Evolutionary conservation across 2,797 vertebrate genomes (phyloP), one percentile per base, ranked within the genome.

Genomic region (Hypotaenidia okinawae): DNA sequence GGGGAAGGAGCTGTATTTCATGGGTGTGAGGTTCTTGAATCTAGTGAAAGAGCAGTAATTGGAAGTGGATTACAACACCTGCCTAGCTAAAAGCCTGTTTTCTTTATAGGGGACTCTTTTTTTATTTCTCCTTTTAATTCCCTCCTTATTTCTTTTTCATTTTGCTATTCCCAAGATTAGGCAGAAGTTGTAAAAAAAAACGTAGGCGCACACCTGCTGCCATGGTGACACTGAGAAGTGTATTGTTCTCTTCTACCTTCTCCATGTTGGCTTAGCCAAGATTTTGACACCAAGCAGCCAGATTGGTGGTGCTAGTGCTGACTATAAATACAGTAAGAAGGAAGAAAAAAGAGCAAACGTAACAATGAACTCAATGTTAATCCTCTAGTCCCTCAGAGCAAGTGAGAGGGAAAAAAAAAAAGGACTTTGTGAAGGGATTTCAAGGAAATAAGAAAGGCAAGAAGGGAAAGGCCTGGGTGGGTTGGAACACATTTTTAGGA

Each of bases 371-470:
- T 68, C n/a, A 35, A 14, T 2, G 5, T 76, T 32, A 45, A 45
- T 72, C 25, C 3, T 79, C 18, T 67, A 37, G 9, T 41, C 6
- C 4, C 19, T 69, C 14, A 30, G 17, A 67, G n/a, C 3, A 45
- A 19, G 9, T 13, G 14, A 55, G 19, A 8, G 4, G 10, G 5
- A 3, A 4, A 28, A 15, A 12, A 4, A 6, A 30, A 15, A 55
- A 32, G 16, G 7, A 6, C 12, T 35, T 3, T 37, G 2, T 49
- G 33, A 74, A 69, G 4, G 1, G 2, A 4, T 68, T 57, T 78
- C 58, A 52, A 54, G 21, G 23, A 80, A 87, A 51, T 14, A 5
- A 9, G 9, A 87, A 78, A 41, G 2, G 6, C 21, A 45, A 21
- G 25, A 70, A 87, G 7, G 16, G 4, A 61, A 83, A 64, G 27